These are phyloP conservation scores for Cydia fagiglandana DNA, from an alignment of 1,140 invertebrate species.

Conservation along the genomic window DNA sequence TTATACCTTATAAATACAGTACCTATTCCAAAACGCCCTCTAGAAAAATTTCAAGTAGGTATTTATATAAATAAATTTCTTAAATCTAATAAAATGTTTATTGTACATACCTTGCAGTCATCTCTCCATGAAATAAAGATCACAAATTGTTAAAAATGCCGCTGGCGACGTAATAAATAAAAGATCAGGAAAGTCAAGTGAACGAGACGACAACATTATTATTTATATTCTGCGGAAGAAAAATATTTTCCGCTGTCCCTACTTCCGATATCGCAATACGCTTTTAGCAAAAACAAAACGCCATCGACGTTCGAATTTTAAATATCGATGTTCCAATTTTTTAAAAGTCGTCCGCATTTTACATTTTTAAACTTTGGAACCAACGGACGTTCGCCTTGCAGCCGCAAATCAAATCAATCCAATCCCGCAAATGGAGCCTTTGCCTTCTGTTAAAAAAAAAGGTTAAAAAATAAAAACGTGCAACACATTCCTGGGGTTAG, in stretches of 20 bases:
- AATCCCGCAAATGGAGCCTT: constrained; percentile 69
- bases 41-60: not conserved
- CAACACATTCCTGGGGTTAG: constrained; percentile 71
- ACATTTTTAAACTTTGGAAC: not conserved
- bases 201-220: constrained; percentile 14
- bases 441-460: constrained; percentile 62
- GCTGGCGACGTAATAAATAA: constrained; percentile 13
- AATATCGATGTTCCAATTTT: constrained; percentile 10
- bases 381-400: constrained; percentile 23
- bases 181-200: not conserved
- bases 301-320: constrained; percentile 3
- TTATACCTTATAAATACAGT: too few relatives aligned
- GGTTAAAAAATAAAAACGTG: constrained; percentile 60
- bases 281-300: constrained; percentile 22
- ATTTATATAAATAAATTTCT: not conserved
- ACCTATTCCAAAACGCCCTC: too few relatives aligned
- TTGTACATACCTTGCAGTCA: not conserved
- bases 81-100: not conserved
- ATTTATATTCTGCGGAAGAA: constrained; percentile 6
- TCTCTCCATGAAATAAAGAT: constrained; percentile 9
- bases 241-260: constrained; percentile 11
- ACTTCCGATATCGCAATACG: constrained; percentile 12
- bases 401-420: constrained; percentile 36
- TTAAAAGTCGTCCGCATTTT: not conserved
- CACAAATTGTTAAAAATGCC: not conserved